Conservation (phyloP, 1,140 invertebrate species). For the Neodiprion pinetum region DNA sequence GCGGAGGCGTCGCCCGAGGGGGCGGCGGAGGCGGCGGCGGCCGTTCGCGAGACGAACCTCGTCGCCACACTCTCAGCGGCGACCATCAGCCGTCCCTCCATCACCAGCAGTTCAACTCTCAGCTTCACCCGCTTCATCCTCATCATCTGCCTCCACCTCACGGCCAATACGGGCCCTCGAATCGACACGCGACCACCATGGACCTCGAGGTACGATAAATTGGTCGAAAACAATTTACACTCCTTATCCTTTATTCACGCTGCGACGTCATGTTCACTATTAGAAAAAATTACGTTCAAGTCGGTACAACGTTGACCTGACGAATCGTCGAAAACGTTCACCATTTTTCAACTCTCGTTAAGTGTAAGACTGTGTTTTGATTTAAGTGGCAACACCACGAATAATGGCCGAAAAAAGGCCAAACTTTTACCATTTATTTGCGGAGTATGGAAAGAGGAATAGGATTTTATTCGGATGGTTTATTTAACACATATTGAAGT, state of each 20-base stretch:
- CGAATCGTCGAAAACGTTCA: too few species aligned
- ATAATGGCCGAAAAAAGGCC: too few species aligned
- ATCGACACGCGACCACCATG: constrained; percentile 68
- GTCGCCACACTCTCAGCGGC: constrained; percentile 73
- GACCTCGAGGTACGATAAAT: constrained; percentile 69
- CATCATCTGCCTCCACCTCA: constrained; percentile 63
- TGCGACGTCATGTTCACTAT: constrained; percentile 7
- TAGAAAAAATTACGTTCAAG: background rate
- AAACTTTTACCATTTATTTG: too few species aligned
- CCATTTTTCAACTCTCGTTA: too few species aligned
- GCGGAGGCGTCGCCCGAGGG: constrained; percentile 39
- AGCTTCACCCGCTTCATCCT: constrained; percentile 66
- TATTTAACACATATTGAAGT: too few species aligned
- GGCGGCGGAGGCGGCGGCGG: constrained; percentile 59
- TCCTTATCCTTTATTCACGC: background rate
- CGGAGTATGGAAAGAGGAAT: too few species aligned
- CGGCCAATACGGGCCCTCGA: constrained; percentile 60
- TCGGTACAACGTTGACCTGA: constrained; percentile 1
- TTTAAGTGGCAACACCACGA: too few species aligned
- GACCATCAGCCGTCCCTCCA: constrained; percentile 65
- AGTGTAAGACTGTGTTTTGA: too few species aligned
- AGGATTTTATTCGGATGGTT: too few species aligned
- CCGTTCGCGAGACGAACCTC: constrained; percentile 69
- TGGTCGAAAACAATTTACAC: background rate
- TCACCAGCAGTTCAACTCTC: constrained; percentile 64